Base-by-base conservation (phyloP, 2,797 vertebrate genomes). In the Paedocypris micromegethes region DNA sequence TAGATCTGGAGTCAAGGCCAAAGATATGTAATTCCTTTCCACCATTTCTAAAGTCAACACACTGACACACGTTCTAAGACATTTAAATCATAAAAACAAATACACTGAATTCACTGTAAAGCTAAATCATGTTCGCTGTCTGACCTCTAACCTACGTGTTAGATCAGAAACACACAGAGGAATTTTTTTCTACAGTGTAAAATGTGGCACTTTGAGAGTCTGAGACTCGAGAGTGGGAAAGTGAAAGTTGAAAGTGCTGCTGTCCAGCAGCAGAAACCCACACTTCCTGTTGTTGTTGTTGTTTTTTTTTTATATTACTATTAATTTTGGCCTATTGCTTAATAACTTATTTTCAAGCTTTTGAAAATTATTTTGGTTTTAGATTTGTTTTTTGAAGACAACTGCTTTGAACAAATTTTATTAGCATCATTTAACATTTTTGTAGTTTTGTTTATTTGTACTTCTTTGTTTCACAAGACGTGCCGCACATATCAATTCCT, bases 191-290 rank as follows among this genome's bases (percentile, higher is more conserved):
- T 43, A 46, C 8, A 50, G 68, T 63, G 68, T 70, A 50, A 70
- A 70, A 70, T 70, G 45, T 70, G 52, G 45, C 59, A 50, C 68
- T 70, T 9, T 8, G 46, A 63, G n/a, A 48, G 45, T 72, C 69
- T 76, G 74, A 80, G 81, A 83, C 69, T 73, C 43, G 69, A 70
- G 68, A 75, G 67, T 61, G 61, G 75, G 74, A 79, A 74, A 79
- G 73, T 84, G 73, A 62, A 72, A 84, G 81, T 83, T 80, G 80
- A 84, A 76, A 75, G 73, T 66, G 40, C 51, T 78, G 81, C 83
- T 77, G 72, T 74, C 75, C 43, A 58, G 76, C 23, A 23, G 23
- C 23, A 23, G 23, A 23, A 23, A 23, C 23, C 23, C 23, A 23
- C 1, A 23, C 23, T 23, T 23, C 23, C 23, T 23, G 23, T 23